These are phyloP conservation scores for Tetragonula carbonaria DNA, from an alignment of 2,888 invertebrate species.

Conservation along the genomic window DNA sequence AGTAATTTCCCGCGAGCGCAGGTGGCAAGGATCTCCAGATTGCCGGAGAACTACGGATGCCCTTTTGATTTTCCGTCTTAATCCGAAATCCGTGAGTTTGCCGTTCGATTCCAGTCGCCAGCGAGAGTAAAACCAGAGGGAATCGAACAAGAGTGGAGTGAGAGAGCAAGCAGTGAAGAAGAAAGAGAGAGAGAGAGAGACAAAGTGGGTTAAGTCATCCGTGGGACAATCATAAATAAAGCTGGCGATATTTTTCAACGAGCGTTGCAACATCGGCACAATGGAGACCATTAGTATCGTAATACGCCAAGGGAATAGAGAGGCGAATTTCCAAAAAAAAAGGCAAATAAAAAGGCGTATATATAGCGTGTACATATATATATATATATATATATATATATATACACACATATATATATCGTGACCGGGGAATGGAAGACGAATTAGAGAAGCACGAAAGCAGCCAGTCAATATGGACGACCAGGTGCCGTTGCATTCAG, in stretches of 20 bases:
- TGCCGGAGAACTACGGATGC: neutral
- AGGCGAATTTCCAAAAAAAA: neutral
- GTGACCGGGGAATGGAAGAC: slow-evolving; percentile 25
- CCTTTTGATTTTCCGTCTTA: slow-evolving; percentile 8
- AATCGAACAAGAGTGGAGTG: too few relatives aligned
- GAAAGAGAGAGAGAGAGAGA: neutral
- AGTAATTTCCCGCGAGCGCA: slow-evolving; percentile 8
- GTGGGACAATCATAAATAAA: slow-evolving; percentile 39
- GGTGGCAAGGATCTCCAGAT: slow-evolving; percentile 20
- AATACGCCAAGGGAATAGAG: slow-evolving; percentile 33
- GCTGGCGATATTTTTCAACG: slow-evolving; percentile 28
- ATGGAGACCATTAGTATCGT: slow-evolving; percentile 45
- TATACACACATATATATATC: neutral
- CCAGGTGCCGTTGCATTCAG: slow-evolving; percentile 42
- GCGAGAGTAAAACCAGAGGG: neutral
- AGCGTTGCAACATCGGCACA: slow-evolving; percentile 35
- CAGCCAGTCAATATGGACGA: slow-evolving; percentile 38
- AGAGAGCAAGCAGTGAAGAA: too few relatives aligned
- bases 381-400: neutral
- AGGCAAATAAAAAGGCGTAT: neutral
- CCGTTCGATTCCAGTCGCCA: neutral
- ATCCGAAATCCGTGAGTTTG: slow-evolving; percentile 9
- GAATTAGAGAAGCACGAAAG: slow-evolving; percentile 40
- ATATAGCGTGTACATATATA: too few relatives aligned
- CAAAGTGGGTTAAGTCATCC: slow-evolving; percentile 4